These are phyloP conservation scores for Polietes domitor DNA, from an alignment of 2,888 invertebrate species.

Conservation along the genomic window DNA sequence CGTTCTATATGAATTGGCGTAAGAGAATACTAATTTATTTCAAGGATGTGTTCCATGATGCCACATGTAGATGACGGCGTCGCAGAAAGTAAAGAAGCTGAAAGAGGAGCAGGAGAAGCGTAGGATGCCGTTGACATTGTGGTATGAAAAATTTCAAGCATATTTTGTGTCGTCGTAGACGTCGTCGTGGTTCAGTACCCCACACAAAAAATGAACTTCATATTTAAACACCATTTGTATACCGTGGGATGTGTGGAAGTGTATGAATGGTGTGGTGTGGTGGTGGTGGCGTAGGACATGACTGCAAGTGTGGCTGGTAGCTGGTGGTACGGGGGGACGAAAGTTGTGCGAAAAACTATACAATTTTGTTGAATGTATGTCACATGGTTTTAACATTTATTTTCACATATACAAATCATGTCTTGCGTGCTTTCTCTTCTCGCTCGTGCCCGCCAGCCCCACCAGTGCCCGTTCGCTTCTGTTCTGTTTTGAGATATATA, in stretches of 20 bases:
- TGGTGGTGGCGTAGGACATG: not conserved
- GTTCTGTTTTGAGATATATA: not conserved
- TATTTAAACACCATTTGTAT: slow-evolving; percentile 12
- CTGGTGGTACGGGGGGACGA: not conserved
- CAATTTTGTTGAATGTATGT: slow-evolving; percentile 39
- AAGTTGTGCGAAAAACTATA: slow-evolving; percentile 37
- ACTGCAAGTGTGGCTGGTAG: not conserved
- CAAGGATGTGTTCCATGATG: slow-evolving; percentile 51
- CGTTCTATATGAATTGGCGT: slow-evolving; percentile 21
- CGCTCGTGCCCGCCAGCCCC: not conserved
- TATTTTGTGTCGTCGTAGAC: slow-evolving; percentile 15
- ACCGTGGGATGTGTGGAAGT: not conserved
- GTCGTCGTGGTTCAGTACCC: slow-evolving; percentile 26
- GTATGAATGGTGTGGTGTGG: not conserved
- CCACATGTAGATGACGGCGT: slow-evolving; percentile 44
- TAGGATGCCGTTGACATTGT: slow-evolving; percentile 38
- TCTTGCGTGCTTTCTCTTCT: not conserved
- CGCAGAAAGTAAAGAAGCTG: not conserved
- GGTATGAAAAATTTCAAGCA: slow-evolving; percentile 14
- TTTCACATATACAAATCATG: slow-evolving; percentile 39
- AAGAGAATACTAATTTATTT: slow-evolving; percentile 64
- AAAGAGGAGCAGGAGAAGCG: not conserved
- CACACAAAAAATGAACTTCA: slow-evolving; percentile 19
- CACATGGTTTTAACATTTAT: slow-evolving; percentile 33
- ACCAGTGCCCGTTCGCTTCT: not conserved